phyloP scores from a whole-genome alignment of 2,797 vertebrate genomes.

The Tarsius wallacei region DNA sequence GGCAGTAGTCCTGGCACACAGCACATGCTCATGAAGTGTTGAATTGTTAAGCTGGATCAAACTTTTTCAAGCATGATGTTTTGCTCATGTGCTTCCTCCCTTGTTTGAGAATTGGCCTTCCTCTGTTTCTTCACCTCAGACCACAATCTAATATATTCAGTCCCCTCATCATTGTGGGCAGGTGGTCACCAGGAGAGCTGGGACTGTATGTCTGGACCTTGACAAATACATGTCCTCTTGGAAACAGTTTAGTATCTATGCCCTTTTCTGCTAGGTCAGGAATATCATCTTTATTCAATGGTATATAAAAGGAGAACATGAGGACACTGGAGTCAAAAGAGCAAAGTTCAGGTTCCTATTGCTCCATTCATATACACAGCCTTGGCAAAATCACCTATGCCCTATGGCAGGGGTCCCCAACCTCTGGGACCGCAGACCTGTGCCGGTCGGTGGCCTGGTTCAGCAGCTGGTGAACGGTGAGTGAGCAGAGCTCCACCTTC shows the following conservation, averaged over 20 bases:
- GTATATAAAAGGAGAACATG: background rate
- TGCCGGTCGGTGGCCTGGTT: too few species aligned
- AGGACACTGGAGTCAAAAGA: background rate
- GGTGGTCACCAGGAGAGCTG: background rate
- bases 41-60: conserved; percentile 54
- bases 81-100: conserved; percentile 24
- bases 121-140: conserved; percentile 32
- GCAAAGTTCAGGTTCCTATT: background rate
- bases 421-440: too few species aligned
- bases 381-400: background rate
- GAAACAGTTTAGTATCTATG: background rate
- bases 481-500: too few species aligned
- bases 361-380: background rate
- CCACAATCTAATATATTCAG: background rate
- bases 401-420: background rate
- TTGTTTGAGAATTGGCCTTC: conserved; percentile 9
- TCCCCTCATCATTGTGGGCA: background rate
- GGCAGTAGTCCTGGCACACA: conserved; percentile 50
- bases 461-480: too few species aligned
- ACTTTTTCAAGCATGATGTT: conserved; percentile 44
- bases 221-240: background rate
- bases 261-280: background rate
- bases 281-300: conserved; percentile 8
- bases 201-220: background rate
- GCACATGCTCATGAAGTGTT: conserved; percentile 33